A percentile compares a stretch with the other conserved stretches of the same genome.
Evolutionary conservation across 2,888 invertebrate genomes (phyloP).

Genomic region (Bhutanitis thaidina): DNA sequence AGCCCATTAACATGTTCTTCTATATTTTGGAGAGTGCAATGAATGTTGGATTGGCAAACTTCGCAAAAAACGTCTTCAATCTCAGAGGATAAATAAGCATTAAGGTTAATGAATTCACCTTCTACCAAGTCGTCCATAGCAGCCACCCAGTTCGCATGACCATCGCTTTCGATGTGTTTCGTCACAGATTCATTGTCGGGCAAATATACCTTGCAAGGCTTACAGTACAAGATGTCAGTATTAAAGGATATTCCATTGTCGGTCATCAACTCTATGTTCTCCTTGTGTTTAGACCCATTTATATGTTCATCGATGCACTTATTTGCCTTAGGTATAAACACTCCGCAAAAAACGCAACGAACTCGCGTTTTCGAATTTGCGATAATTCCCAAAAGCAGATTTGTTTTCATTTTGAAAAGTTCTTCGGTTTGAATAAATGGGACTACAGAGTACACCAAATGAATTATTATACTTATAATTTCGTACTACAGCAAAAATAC

Average conservation of each 20-base stretch:
- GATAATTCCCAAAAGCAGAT: conserved; percentile 47
- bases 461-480: conserved; percentile 24
- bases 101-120: conserved; percentile 51
- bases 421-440: conserved; percentile 2
- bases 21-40: conserved; percentile 41
- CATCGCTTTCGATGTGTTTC: conserved; percentile 46
- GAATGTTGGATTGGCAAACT: conserved; percentile 41
- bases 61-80: conserved; percentile 49
- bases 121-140: conserved; percentile 52
- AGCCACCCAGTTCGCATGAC: conserved; percentile 52
- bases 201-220: conserved; percentile 44
- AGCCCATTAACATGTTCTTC: conserved; percentile 51
- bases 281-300: conserved; percentile 55
- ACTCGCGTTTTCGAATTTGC: conserved; percentile 53
- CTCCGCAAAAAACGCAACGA: conserved; percentile 57
- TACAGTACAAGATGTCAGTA: conserved; percentile 45
- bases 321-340: conserved; percentile 54
- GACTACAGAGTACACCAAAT: conserved; percentile 1
- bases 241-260: conserved; percentile 47
- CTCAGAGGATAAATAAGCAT: conserved; percentile 44
- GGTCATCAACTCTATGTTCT: conserved; percentile 49
- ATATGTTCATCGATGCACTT: conserved; percentile 62
- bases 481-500: conserved; percentile 22
- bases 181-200: conserved; percentile 44
- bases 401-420: conserved; percentile 48